Evolutionary conservation across 92 coral and sea anemone genomes (phyloP).

Genomic region (Blastomussa wellsi): DNA sequence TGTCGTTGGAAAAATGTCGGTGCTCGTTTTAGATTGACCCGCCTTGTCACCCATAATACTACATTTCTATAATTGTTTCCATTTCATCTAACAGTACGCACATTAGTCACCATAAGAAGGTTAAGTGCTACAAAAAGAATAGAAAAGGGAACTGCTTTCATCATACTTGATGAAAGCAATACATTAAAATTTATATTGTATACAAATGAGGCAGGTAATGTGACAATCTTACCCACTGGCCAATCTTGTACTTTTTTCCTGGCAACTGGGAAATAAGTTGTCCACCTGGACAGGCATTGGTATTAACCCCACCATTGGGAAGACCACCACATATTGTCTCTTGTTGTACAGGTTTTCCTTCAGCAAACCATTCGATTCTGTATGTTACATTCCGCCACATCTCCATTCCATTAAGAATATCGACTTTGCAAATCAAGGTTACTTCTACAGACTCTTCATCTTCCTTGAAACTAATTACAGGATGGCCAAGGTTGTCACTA

Average conservation of each 20-base stretch:
- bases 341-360: neutral
- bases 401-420: neutral
- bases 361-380: slow-evolving; percentile 18
- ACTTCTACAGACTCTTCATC: neutral
- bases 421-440: neutral
- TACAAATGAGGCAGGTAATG: no score
- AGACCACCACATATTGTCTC: neutral
- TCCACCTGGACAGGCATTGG: neutral
- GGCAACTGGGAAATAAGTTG: neutral
- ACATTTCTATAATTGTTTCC: no score
- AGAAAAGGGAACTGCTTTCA: no score
- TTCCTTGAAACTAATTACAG: neutral
- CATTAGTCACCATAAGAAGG: no score
- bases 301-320: no score
- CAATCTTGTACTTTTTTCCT: neutral
- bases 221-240: slow-evolving; percentile 6
- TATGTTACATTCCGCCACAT: slow-evolving; percentile 16
- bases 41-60: no score
- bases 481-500: slow-evolving; percentile 14
- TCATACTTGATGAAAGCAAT: no score
- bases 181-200: no score
- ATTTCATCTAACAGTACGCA: no score
- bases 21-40: no score
- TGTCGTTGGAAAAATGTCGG: no score
- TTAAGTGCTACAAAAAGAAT: no score